Evolutionary conservation across 2,113 vertebrate species (phyloP).

Genomic region (Myotis yumanensis): DNA sequence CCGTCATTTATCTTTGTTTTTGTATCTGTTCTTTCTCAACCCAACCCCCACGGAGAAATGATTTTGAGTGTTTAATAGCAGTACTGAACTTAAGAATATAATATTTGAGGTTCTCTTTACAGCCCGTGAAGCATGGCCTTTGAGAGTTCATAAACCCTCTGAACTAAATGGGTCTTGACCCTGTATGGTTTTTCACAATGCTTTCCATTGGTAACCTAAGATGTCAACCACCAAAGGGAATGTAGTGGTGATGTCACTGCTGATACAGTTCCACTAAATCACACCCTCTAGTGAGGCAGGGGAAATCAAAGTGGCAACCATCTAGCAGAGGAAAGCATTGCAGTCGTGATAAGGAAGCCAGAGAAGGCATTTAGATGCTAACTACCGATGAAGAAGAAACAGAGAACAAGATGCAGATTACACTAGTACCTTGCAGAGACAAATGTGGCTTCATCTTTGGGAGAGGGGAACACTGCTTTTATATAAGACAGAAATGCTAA

Average conservation of each 20-base stretch:
- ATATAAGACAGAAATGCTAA: neutral
- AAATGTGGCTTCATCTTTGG: neutral
- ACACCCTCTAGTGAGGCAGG: slow-evolving; percentile 1
- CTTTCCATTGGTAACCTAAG: slow-evolving; percentile 45
- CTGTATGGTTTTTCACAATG: slow-evolving; percentile 18
- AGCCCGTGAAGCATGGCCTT: neutral
- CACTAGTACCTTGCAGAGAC: neutral
- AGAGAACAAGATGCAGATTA: neutral
- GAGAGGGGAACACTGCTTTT: neutral
- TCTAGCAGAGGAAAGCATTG: neutral
- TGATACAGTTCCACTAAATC: slow-evolving; percentile 22
- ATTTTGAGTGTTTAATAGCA: neutral
- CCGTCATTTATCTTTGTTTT: slow-evolving; percentile 43
- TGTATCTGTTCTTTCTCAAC: slow-evolving; percentile 35
- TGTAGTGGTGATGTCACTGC: slow-evolving; percentile 2
- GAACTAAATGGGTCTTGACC: slow-evolving; percentile 19
- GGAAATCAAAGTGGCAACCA: neutral
- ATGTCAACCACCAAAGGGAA: slow-evolving; percentile 43
- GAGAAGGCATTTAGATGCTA: neutral
- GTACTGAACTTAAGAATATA: neutral
- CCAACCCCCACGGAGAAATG: neutral
- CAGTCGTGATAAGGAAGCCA: neutral
- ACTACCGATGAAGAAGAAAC: neutral
- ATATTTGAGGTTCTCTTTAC: slow-evolving; percentile 35
- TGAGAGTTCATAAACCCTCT: slow-evolving; percentile 43